phyloP scores from a whole-genome alignment of 30 jellyfish, hydroid and myxozoan genomes.

The Pseudorhiza aurosa region DNA sequence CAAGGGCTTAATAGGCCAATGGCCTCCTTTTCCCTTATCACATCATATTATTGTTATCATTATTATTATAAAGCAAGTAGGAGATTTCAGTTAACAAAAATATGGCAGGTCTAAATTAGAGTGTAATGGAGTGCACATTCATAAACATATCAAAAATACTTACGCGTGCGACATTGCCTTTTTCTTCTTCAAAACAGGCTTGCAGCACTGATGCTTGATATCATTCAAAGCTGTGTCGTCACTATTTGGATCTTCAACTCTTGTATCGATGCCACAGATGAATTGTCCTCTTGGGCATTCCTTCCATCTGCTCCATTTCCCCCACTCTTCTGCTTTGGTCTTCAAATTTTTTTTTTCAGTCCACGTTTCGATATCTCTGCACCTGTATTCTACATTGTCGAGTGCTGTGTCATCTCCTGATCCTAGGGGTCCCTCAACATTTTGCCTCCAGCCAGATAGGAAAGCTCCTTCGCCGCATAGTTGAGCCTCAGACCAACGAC shows the following conservation, averaged over 20 bases:
- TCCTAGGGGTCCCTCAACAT: constrained; percentile 39
- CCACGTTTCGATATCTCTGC: constrained; percentile 55
- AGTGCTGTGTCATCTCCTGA: constrained; percentile 58
- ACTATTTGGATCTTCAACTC: constrained; percentile 54
- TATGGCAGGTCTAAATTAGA: not conserved
- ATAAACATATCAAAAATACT: not conserved
- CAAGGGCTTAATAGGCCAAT: too few species aligned
- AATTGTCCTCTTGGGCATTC: constrained; percentile 60
- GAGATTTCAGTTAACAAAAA: too few species aligned
- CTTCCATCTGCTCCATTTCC: constrained; percentile 53
- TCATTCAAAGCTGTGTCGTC: constrained; percentile 72
- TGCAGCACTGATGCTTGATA: constrained; percentile 62
- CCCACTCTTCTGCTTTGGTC: constrained; percentile 36
- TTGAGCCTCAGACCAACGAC: constrained; percentile 36
- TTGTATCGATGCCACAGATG: constrained; percentile 68
- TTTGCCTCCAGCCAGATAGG: constrained; percentile 62
- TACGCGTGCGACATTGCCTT: not conserved
- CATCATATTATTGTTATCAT: too few species aligned
- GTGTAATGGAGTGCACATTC: not conserved
- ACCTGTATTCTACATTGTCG: constrained; percentile 55
- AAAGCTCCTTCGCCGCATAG: constrained; percentile 36
- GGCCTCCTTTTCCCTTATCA: too few species aligned
- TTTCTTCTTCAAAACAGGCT: constrained; percentile 33
- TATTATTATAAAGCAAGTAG: too few species aligned
- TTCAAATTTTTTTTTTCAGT: constrained; percentile 9